phyloP scores from a whole-genome alignment of 2,888 invertebrate genomes.

The Vannuccia rotundouncinata region DNA sequence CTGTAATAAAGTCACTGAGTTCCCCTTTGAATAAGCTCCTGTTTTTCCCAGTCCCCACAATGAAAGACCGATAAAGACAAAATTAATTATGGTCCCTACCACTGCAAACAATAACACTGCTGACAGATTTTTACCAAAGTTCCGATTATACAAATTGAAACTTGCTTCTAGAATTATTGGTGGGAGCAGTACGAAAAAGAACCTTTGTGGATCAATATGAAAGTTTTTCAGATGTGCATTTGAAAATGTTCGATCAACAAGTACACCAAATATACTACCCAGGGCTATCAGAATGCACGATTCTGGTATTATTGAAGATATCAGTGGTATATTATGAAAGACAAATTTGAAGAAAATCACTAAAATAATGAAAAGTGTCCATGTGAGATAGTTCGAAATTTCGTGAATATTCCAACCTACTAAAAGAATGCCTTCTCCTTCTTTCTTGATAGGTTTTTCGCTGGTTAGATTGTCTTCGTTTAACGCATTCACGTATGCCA shows the following conservation, averaged over 20 bases:
- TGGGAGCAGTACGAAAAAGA: constrained; percentile 60
- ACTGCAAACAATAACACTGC: constrained; percentile 61
- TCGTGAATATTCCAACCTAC: constrained; percentile 33
- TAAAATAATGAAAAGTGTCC: constrained; percentile 23
- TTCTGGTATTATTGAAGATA: constrained; percentile 28
- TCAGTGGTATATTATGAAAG: constrained; percentile 10
- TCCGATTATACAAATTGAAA: constrained; percentile 60
- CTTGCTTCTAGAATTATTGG: constrained; percentile 61
- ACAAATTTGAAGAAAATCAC: constrained; percentile 30
- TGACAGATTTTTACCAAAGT: constrained; percentile 60
- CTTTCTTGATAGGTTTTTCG: not conserved
- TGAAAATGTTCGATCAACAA: not conserved
- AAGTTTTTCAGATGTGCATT: constrained; percentile 55
- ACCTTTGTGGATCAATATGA: constrained; percentile 62
- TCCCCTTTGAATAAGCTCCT: constrained; percentile 46
- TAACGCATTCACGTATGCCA: not conserved
- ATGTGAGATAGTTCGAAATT: constrained; percentile 22
- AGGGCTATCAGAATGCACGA: constrained; percentile 28
- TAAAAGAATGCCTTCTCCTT: constrained; percentile 9
- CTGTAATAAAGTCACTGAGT: constrained; percentile 47
- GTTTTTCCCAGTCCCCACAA: constrained; percentile 47
- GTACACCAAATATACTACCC: constrained; percentile 29
- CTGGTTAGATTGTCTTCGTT: not conserved
- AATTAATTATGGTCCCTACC: constrained; percentile 54
- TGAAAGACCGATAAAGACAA: constrained; percentile 45